Conservation (phyloP, 2,113 vertebrate genomes). For the Solenodon paradoxus region DNA sequence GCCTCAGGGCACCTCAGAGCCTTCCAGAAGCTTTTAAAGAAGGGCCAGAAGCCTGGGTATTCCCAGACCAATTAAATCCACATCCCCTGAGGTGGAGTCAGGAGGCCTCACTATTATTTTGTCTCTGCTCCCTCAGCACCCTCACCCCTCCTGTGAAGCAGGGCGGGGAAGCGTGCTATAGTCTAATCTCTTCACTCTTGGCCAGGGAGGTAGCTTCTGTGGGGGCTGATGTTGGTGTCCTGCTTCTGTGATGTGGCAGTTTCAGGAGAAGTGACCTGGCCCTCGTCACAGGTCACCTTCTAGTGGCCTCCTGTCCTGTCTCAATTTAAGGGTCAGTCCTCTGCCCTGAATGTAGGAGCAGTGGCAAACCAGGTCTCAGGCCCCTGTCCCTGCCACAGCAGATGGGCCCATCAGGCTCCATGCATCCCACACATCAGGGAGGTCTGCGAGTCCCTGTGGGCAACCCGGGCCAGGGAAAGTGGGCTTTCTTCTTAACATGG, state of each 20-base stretch:
- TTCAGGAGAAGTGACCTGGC: neutral
- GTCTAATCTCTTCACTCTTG: neutral
- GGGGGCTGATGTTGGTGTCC: neutral
- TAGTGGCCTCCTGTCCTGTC: neutral
- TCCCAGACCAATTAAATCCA: neutral
- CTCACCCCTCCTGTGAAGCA: no score
- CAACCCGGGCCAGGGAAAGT: neutral
- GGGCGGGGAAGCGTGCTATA: neutral
- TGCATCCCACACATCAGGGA: accelerated
- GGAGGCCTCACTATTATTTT: no score
- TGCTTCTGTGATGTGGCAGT: neutral
- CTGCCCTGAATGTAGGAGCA: no score
- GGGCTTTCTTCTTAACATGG: neutral
- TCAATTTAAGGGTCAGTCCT: neutral
- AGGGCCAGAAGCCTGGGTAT: neutral
- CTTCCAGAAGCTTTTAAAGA: neutral
- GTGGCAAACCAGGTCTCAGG: accelerated
- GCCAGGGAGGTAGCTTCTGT: no score
- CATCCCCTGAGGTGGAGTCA: accelerated
- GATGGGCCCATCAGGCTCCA: accelerated
- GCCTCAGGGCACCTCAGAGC: neutral
- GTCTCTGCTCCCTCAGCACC: no score
- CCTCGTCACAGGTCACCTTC: neutral
- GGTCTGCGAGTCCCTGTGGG: neutral
- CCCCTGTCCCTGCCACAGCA: neutral